Evolutionary conservation across 2,888 invertebrate genomes (phyloP), one percentile per base, ranked within the genome.

Genomic region (Nomada ruficornis): DNA sequence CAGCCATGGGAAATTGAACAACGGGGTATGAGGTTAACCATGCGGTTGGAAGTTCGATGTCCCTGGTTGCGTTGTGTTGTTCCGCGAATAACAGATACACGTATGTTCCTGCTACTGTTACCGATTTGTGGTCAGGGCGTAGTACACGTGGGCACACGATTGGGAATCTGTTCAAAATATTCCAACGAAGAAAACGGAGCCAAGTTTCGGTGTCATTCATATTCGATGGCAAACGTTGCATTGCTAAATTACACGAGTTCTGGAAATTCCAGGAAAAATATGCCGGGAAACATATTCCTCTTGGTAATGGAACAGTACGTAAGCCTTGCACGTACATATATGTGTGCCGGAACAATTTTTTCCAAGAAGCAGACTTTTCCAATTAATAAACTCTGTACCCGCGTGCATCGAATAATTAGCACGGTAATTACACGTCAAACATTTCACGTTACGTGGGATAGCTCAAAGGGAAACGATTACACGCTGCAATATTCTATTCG

Each of bases 31-130:
- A 50, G 36, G 68, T 55, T 68, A 60, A 50, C 74, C 62, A 11
- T 63, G 71, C 63, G 71, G 71, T 72, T 72, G n/a, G 54, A 72
- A 72, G 42, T 72, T 63, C 26, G 42, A 72, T 63, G 63, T 72
- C 26, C 18, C 23, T 54, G 62, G 52, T 54, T 13, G 60, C 23
- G 10, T 52, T 18, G 13, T 20, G 18, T 44, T 50, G 70, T 52
- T 36, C 42, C 36, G 29, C 54, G 71, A 72, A 63, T 63, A 54
- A 63, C 42, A 5, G 15, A 52, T 42, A 4, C 44, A n/a, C 15
- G 47, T 59, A 15, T 44, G 62, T 50, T 2, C 13, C 26, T 60
- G 47, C 18, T 52, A 13, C 52, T 42, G 62, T 42, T 42, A 42
- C 63, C 42, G 13, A 63, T 72, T 63, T 42, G 60, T 7, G 70